Conservation (phyloP, 53 echinoderm and acorn worm species). For the Arbacia lixula region DNA sequence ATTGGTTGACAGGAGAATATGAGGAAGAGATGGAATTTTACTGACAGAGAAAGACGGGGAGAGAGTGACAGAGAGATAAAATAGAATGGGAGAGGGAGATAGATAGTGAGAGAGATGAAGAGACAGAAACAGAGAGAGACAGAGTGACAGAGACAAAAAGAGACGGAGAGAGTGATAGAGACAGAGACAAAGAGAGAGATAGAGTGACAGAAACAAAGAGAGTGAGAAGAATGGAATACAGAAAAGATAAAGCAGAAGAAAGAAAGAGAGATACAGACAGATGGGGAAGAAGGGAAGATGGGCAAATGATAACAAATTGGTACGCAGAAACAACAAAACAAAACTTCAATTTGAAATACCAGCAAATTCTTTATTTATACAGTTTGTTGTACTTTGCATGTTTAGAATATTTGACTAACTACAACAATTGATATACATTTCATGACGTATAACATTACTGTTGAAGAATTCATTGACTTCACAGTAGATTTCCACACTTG, state of each 20-base stretch:
- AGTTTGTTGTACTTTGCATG: slow-evolving; percentile 13
- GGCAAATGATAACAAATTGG: not conserved
- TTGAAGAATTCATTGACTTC: no score
- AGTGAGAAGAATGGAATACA: not conserved
- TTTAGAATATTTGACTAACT: no score
- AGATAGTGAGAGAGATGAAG: not conserved
- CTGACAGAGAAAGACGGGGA: not conserved
- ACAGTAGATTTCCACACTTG: no score
- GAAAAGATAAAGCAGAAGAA: not conserved
- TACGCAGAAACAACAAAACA: not conserved
- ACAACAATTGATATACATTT: no score
- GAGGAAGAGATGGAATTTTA: no score
- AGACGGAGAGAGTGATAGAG: not conserved
- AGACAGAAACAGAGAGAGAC: not conserved
- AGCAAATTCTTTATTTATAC: slow-evolving; percentile 42
- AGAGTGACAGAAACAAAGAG: not conserved
- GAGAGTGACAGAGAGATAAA: not conserved
- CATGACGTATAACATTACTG: no score
- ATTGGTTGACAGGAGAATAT: not conserved
- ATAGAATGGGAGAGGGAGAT: not conserved
- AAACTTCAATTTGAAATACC: slow-evolving; percentile 31
- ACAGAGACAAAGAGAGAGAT: not conserved
- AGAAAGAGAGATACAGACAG: not conserved
- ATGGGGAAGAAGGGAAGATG: not conserved
- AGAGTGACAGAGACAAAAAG: not conserved